phyloP scores from a whole-genome alignment of 2,888 invertebrate species.

The Falcaria lacertinaria region DNA sequence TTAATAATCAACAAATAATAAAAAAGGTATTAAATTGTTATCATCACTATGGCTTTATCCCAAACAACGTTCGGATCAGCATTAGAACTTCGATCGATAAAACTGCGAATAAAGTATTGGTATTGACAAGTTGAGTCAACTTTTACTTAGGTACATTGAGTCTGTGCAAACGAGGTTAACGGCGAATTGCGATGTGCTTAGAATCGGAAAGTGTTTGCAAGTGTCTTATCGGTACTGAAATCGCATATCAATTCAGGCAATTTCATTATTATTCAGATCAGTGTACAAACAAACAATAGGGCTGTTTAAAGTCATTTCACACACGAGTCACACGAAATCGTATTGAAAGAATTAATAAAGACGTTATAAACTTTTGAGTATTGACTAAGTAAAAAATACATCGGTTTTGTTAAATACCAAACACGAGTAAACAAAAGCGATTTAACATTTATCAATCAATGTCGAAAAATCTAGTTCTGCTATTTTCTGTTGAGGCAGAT shows the following conservation, averaged over 20 bases:
- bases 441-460: no score
- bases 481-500: no score
- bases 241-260: slow-evolving; percentile 45
- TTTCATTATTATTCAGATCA: slow-evolving; percentile 7
- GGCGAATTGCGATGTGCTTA: slow-evolving; percentile 55
- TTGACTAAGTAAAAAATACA: no score
- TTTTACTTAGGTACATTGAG: slow-evolving; percentile 61
- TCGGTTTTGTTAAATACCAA: no score
- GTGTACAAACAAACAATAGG: background rate
- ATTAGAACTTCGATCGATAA: slow-evolving; percentile 10
- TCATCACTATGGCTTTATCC: no score
- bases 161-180: slow-evolving; percentile 68
- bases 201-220: slow-evolving; percentile 56
- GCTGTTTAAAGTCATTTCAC: background rate
- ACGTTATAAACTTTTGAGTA: no score
- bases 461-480: no score
- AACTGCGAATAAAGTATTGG: no score
- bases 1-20: no score
- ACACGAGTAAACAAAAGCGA: no score
- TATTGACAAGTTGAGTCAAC: slow-evolving; percentile 31
- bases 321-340: background rate
- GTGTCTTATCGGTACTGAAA: slow-evolving; percentile 31
- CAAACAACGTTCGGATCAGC: no score
- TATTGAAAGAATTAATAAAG: background rate
- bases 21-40: no score